Evolutionary conservation across 2,888 invertebrate species (phyloP), one percentile per base, ranked within the genome.

Genomic region (Thecophora atra): DNA sequence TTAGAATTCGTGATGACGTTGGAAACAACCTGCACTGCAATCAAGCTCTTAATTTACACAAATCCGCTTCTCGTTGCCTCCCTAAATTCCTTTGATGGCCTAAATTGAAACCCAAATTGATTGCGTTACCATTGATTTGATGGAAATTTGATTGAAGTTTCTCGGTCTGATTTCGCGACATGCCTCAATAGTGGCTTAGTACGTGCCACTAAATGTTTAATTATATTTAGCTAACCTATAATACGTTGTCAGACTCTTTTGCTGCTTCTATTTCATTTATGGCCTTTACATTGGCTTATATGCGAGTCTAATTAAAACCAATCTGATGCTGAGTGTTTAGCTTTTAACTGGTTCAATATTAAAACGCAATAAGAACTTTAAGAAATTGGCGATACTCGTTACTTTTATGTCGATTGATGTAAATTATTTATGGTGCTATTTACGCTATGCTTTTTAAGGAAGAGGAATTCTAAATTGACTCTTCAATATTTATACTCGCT

Each of bases 141-240:
- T 77, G 74, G 75, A 75, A 75, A 77, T 76, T 78, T 76, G 74
- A 76, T 77, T 76, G 77, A 77, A 76, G 74, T 75, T 77, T 72
- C 70, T 74, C 69, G 72, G 72, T 73, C 74, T 75, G 26, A 54
- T 70, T 72, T n/a, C 51, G 51, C 15, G 51, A 51, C 11, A 13
- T 17, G 51, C 51, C 19, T n/a, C 15, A 51, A n/a, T 51, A 6
- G 17, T 51, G 19, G 11, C 21, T 54, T 54, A 54, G 21, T 54
- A 21, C 54, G 24, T 24, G 47, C 19, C 15, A 54, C 54, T 54
- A 54, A 54, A 54, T 54, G 21, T 54, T 54, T 54, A 21, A 54
- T 19, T 54, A 17, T 54, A 54, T 54, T 54, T 54, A 21, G 21
- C 54, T 54, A 54, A 5, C 24, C 13, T 21, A 19, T 8, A 54